Evolutionary conservation across 2,888 invertebrate species (phyloP), one percentile per base, ranked within the genome.

Genomic region (Eilema griseolum): DNA sequence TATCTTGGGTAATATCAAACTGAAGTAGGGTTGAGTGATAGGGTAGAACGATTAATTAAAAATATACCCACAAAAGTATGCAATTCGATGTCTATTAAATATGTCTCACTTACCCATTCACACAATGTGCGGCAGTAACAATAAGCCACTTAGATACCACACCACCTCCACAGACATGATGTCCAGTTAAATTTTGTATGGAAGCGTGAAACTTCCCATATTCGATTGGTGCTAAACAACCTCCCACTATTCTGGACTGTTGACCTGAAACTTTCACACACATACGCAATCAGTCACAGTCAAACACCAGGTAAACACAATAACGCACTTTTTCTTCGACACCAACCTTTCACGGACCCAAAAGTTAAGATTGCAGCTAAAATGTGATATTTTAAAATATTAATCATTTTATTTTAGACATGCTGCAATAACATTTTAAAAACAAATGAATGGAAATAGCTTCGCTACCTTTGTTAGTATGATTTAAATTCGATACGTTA

Each of bases 101-200:
- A 11, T n/a, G n/a, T 41, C 0, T 33, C 52, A 76, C 85, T 81
- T 83, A 93, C 93, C 85, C 86, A 14, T 81, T 20, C n/a, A 95
- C 88, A 81, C 95, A 95, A 85, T 95, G 95, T 23, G 94, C 95
- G 7, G 93, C 94, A 12, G 95, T 94, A 0, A 92, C 82, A 20
- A 94, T 78, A 75, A 91, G 88, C 76, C 81, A 84, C 56, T 83
- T 83, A 1, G 95, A 94, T 61, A 95, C 83, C 12, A 94, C 86
- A 41, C 91, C 92, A 20, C 93, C 92, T 23, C 95, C 95, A 84
- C 95, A 95, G 2, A 95, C 93, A 79, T 95, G 95, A 73, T 90
- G 72, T 0, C 92, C 91, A 1, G 88, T 86, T 64, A 90, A 68
- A 76, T 94, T 94, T 82, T 95, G 95, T 37, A 95, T 83, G 0